Evolutionary conservation across 2,113 vertebrate genomes (phyloP).

Genomic region (Mugil cephalus): DNA sequence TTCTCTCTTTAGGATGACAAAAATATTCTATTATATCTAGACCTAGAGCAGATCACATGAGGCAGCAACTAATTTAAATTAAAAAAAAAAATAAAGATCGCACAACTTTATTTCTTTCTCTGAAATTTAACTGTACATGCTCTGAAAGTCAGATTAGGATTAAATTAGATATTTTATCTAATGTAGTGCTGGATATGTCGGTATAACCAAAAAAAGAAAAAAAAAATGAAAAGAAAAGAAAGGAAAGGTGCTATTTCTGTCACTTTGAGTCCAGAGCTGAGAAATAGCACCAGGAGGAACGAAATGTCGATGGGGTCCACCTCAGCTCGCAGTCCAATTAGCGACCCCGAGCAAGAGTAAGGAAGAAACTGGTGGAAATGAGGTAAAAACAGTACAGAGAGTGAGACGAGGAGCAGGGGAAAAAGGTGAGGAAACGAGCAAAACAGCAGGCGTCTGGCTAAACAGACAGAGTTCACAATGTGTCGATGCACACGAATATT

Average conservation of each 20-base stretch:
- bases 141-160: too few relatives aligned
- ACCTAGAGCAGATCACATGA: too few relatives aligned
- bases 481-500: slow-evolving; percentile 12
- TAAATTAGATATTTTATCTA: not conserved
- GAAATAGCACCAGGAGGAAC: not conserved
- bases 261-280: slow-evolving; percentile 15
- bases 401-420: not conserved
- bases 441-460: slow-evolving; percentile 3
- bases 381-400: not conserved
- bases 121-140: not conserved
- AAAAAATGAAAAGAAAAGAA: too few relatives aligned
- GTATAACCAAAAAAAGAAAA: not conserved
- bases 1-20: too few relatives aligned
- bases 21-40: too few relatives aligned
- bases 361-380: not conserved
- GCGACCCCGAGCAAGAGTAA: not conserved
- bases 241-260: slow-evolving; percentile 13
- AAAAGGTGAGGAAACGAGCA: not conserved
- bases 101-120: not conserved
- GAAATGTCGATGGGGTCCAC: not conserved
- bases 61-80: too few relatives aligned
- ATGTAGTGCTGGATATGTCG: not conserved
- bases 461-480: not conserved
- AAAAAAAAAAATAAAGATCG: too few relatives aligned
- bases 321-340: not conserved